Evolutionary conservation across 2,888 invertebrate species (phyloP).

Genomic region (Andrena camellia): DNA sequence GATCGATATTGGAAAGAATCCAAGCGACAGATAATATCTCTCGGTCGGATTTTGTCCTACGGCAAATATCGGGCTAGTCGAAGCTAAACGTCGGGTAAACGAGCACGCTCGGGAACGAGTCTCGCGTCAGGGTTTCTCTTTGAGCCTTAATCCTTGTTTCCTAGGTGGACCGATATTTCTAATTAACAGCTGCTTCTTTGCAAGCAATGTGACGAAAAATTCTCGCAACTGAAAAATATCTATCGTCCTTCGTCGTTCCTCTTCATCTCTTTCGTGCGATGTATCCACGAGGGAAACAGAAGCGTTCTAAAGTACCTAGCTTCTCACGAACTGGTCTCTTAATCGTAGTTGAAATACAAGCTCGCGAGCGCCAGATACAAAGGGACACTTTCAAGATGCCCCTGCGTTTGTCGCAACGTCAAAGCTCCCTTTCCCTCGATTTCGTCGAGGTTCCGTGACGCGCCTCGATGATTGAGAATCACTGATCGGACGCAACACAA

Average conservation of each 20-base stretch:
- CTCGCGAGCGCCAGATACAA: constrained; percentile 1
- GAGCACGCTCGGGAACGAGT: constrained; percentile 57
- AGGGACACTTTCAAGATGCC: constrained; percentile 41
- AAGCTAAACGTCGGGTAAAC: constrained; percentile 81
- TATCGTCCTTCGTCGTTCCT: not conserved
- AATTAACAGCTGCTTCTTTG: not conserved
- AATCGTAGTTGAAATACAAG: constrained; percentile 16
- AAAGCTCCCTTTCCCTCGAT: constrained; percentile 12
- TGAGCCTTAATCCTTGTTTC: not conserved
- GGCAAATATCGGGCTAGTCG: constrained; percentile 67
- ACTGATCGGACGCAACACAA: constrained; percentile 79
- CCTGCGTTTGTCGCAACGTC: constrained; percentile 50
- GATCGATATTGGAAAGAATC: constrained; percentile 76
- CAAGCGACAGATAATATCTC: constrained; percentile 80
- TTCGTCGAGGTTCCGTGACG: not conserved
- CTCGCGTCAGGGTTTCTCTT: constrained; percentile 29
- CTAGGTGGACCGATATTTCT: not conserved
- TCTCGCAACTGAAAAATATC: not conserved
- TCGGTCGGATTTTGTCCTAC: constrained; percentile 67
- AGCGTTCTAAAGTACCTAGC: not conserved
- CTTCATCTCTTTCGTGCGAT: not conserved
- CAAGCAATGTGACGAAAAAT: too few relatives aligned
- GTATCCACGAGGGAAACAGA: not conserved
- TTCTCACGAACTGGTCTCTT: constrained; percentile 7
- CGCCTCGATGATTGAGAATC: constrained; percentile 77